Base-by-base conservation (phyloP, 2,797 vertebrate species). In the Mus caroli region DNA sequence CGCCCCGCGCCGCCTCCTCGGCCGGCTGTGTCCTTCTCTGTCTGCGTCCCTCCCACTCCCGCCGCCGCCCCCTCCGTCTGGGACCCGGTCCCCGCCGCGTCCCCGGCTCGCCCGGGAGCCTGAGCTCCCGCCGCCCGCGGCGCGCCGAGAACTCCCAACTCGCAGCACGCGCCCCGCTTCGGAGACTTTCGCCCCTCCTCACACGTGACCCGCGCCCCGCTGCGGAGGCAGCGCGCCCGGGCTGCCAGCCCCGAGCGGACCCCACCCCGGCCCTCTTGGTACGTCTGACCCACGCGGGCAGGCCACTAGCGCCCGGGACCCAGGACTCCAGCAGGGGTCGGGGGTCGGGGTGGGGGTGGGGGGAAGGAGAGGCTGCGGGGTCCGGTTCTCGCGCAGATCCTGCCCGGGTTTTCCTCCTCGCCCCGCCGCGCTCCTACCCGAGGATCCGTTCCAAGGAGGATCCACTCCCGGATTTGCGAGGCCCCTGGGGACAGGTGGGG, bases 171-270 rank as follows among this genome's bases (percentile, higher is more conserved):
- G 91, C 96, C 96, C 98, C 97, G 98, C 98, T 98, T 98, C 98
- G 97, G 96, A 98, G 98, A 98, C 98, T 98, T 98, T 98, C 98
- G 98, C 98, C 98, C 98, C 98, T 98, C 98, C 98, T 98, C 95
- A 89, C 95, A 91, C 98, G 98, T 98, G 98, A 98, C 98, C 98
- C 92, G 96, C 96, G 54, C 96, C 97, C 97, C 96, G 52, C 96
- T 82, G 97, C 97, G 97, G 96, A 95, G 97, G 84, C 90, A n/a
- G 78, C 31, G 88, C 40, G 54, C 58, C 82, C 88, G 52, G 8
- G 1, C 14, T 46, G 50, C 86, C 82, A 17, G 12, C 52, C 77
- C 34, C 69, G 4, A 79, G 46, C 17, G 13, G 84, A 93, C 69
- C 12, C 52, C 28, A 71, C 43, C 71, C 88, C 11, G 24, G 67